Conservation (phyloP, 2,888 invertebrate genomes). For the Podotricha telesiphe region DNA sequence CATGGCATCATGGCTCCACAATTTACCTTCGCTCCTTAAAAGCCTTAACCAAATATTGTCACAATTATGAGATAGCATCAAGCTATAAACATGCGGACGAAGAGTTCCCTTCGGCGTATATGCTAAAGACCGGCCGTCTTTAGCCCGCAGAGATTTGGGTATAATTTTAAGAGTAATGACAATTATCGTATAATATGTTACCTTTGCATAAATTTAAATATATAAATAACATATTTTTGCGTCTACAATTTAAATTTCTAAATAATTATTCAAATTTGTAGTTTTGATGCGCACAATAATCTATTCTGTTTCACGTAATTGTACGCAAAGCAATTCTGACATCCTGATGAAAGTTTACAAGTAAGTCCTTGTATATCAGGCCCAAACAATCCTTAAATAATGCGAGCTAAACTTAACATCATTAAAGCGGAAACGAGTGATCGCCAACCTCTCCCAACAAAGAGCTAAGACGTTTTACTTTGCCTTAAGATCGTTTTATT, state of each 20-base stretch:
- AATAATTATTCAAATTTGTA: too few species aligned
- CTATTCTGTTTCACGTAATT: neutral
- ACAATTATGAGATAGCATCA: constrained; percentile 82
- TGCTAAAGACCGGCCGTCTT: constrained; percentile 65
- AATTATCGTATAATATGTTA: constrained; percentile 31
- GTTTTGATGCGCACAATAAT: neutral
- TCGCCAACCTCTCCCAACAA: constrained; percentile 47
- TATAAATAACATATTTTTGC: neutral
- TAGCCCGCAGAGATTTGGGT: constrained; percentile 52
- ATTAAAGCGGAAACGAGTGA: constrained; percentile 47
- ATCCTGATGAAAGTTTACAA: constrained; percentile 14
- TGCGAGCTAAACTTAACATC: constrained; percentile 42
- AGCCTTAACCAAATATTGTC: constrained; percentile 80
- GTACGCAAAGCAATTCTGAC: neutral
- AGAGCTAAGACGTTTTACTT: constrained; percentile 74
- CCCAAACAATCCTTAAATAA: constrained; percentile 44
- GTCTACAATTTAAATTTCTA: neutral
- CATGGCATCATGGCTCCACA: constrained; percentile 62
- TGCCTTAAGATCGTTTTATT: constrained; percentile 82
- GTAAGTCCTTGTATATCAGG: constrained; percentile 29
- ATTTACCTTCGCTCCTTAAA: constrained; percentile 63
- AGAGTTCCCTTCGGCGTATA: constrained; percentile 74
- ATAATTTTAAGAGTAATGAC: constrained; percentile 52
- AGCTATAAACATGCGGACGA: constrained; percentile 72
- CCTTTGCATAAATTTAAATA: constrained; percentile 21